Base-by-base conservation (phyloP, 2,888 invertebrate species). In the Plagiodera versicolora region DNA sequence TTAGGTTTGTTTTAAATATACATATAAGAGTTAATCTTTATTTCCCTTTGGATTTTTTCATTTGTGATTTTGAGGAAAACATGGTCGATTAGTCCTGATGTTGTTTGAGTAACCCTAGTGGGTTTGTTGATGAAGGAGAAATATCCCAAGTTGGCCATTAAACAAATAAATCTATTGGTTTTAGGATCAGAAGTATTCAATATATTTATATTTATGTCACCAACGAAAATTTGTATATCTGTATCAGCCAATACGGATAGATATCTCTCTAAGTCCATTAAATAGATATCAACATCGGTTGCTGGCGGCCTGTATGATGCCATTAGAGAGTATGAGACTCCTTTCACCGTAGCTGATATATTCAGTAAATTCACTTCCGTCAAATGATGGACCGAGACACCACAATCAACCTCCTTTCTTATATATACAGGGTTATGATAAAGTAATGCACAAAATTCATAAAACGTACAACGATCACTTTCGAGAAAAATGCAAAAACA, bases 281-380 rank as follows among this genome's bases (percentile, higher is more conserved):
- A 48, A 20, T 48, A 48, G 14, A 48, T 48, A 48, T 48, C 48
- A 19, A 48, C 16, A 48, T 48, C 48, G 11, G 48, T 48, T 20
- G 24, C 20, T 48, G 48, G 48, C 20, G 48, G 48, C 48, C 48
- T 20, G 24, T 48, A 48, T 48, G 48, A 20, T 48, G 20, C 48
- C 2, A 24, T 48, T 20, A 48, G 48, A 48, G 48, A 48, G 20
- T 48, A 48, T 9, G 48, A 20, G 11, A 48, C 20, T 20, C 48
- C 24, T 20, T 48, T 20, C 19, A 48, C 48, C 48, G 20, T 20
- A 20, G 1, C 11, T 20, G 20, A 20, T 20, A 48, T 48, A 20
- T 48, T 48, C 24, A 48, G 11, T 20, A 48, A 20, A 48, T 48
- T 48, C 48, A 48, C 20, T 10, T 20, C 48, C 48, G 48, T 48